Evolutionary conservation across 2,888 invertebrate species (phyloP).

Genomic region (Ornithoptera alexandrae): DNA sequence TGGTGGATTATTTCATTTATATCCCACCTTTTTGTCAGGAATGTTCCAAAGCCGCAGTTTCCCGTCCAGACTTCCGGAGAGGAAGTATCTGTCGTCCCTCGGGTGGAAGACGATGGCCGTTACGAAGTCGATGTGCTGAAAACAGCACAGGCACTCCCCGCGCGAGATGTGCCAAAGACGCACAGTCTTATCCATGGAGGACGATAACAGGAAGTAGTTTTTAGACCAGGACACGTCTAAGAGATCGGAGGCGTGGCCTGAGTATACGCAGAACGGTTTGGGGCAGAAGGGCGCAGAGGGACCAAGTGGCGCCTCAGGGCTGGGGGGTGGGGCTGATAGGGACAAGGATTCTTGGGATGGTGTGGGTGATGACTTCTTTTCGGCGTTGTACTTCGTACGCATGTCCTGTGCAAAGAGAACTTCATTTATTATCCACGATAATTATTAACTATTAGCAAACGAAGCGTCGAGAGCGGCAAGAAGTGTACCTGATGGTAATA

Average conservation of each 20-base stretch:
- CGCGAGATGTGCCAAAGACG: slow-evolving; percentile 97
- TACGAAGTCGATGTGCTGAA: slow-evolving; percentile 99
- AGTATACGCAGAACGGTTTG: slow-evolving; percentile 94
- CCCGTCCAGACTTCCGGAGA: slow-evolving; percentile 98
- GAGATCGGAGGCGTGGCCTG: slow-evolving; percentile 97
- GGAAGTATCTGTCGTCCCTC: slow-evolving; percentile 92
- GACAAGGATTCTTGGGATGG: slow-evolving; percentile 95
- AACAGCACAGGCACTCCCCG: slow-evolving; percentile 98
- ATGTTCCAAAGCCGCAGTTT: slow-evolving; percentile 99
- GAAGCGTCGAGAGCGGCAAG: too few species aligned
- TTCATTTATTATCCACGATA: too few species aligned
- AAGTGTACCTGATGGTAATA: too few species aligned
- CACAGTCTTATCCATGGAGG: slow-evolving; percentile 99
- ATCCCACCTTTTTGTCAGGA: slow-evolving; percentile 93
- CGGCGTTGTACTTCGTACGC: slow-evolving; percentile 96
- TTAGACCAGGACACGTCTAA: slow-evolving; percentile 99
- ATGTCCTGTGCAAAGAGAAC: slow-evolving; percentile 83
- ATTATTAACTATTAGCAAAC: too few species aligned
- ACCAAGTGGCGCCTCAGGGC: slow-evolving; percentile 76
- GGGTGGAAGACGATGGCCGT: slow-evolving; percentile 99
- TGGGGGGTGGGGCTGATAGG: slow-evolving; percentile 67
- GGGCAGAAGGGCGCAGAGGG: slow-evolving; percentile 89
- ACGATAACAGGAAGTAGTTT: slow-evolving; percentile 98
- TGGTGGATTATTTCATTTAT: too few species aligned
- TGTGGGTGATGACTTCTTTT: slow-evolving; percentile 93